Conservation (phyloP, 2,888 invertebrate species). For the Ochropleura leucogaster region DNA sequence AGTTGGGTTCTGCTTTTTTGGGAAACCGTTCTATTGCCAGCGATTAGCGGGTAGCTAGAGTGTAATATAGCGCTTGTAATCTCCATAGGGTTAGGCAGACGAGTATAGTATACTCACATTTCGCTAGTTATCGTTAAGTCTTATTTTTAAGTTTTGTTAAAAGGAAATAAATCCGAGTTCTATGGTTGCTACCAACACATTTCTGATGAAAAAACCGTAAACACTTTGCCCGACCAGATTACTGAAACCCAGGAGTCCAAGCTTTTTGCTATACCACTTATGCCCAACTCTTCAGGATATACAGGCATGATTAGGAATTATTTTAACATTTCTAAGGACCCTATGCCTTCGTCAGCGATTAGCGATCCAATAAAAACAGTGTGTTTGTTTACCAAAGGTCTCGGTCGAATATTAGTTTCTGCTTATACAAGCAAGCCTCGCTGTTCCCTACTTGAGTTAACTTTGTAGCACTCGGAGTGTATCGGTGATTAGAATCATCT, state of each 20-base stretch:
- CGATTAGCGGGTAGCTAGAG: slow-evolving; percentile 3
- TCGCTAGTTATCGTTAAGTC: not conserved
- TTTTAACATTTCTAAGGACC: not conserved
- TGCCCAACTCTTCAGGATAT: not conserved
- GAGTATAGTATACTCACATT: not conserved
- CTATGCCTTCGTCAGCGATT: not conserved
- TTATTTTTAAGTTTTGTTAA: not conserved
- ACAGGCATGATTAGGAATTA: not conserved
- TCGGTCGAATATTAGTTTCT: no score
- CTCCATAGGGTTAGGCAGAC: not conserved
- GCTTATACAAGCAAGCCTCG: not conserved
- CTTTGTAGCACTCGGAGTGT: not conserved
- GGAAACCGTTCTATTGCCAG: not conserved
- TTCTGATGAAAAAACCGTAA: not conserved
- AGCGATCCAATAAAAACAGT: not conserved
- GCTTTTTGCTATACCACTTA: not conserved
- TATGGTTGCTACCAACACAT: not conserved
- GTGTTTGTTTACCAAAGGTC: no score
- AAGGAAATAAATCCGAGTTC: not conserved
- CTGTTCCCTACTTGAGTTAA: not conserved
- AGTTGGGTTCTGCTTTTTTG: slow-evolving; percentile 11
- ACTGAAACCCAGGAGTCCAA: not conserved
- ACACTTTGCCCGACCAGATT: not conserved
- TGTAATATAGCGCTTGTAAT: not conserved
- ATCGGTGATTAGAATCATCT: not conserved